Conservation (phyloP, 2,888 invertebrate species). For the Limnephilus marmoratus region DNA sequence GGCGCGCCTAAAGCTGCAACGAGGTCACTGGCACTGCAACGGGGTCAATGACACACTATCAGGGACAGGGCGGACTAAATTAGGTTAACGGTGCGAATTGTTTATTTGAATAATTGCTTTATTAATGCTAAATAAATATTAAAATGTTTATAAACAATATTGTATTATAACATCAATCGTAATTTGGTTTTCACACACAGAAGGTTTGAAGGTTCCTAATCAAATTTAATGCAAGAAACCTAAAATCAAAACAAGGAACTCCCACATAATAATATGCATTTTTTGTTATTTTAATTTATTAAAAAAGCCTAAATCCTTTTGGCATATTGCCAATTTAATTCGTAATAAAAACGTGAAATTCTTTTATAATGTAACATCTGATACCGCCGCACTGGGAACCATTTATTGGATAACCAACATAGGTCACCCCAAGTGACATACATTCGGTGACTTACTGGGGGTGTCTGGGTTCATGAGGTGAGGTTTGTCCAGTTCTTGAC, state of each 20-base stretch:
- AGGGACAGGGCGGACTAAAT: conserved; percentile 49
- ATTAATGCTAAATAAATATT: too few species aligned
- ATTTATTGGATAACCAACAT: too few species aligned
- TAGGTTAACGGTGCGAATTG: neutral
- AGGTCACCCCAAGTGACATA: too few species aligned
- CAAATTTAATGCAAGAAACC: neutral
- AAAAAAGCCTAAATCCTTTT: neutral
- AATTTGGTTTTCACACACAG: neutral
- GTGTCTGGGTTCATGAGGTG: too few species aligned
- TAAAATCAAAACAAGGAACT: too few species aligned
- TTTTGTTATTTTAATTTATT: neutral
- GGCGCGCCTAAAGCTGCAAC: conserved; percentile 22
- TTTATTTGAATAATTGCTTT: neutral
- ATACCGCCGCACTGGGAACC: too few species aligned
- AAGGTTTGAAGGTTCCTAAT: neutral
- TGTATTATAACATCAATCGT: neutral
- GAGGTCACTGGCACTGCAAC: conserved; percentile 64
- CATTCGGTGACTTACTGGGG: too few species aligned
- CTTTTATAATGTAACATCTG: too few species aligned
- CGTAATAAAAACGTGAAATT: too few species aligned
- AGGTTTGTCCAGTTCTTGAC: too few species aligned
- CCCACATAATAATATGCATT: too few species aligned
- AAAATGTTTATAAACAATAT: neutral
- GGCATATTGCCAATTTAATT: too few species aligned
- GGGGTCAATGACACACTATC: conserved; percentile 62